Percentiles rank a stretch among this genome's conserved stretches.
Conservation (phyloP, 2,113 vertebrate genomes). For the Protobothrops flavoviridis region DNA sequence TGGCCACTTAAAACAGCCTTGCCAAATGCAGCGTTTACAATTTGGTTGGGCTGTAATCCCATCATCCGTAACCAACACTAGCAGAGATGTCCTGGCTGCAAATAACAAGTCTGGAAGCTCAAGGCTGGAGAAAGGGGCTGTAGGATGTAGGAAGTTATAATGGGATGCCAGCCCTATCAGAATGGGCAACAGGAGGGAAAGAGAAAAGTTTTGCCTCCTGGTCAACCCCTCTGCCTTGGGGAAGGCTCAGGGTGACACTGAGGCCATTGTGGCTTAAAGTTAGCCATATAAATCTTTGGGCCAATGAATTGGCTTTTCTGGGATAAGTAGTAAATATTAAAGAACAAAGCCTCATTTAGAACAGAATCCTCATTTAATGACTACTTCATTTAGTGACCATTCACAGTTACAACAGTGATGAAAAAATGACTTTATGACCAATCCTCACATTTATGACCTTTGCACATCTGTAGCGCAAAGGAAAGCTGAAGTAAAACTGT, state of each 20-base stretch:
- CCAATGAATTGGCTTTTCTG: neutral
- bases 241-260: neutral
- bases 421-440: neutral
- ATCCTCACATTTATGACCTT: neutral
- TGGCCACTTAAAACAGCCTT: neutral
- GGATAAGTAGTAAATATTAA: neutral
- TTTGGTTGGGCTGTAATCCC: neutral
- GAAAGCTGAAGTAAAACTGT: neutral
- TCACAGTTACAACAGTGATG: neutral
- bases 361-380: neutral
- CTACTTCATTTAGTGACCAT: neutral
- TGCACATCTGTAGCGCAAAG: neutral
- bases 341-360: neutral
- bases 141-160: too few species aligned
- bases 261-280: neutral
- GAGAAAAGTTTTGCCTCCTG: too few species aligned
- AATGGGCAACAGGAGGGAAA: too few species aligned
- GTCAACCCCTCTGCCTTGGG: too few species aligned
- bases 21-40: neutral
- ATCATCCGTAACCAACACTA: neutral
- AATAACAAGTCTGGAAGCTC: neutral
- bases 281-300: neutral
- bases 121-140: neutral
- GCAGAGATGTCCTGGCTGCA: neutral
- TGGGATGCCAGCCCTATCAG: too few species aligned